Base-by-base conservation (phyloP, 2,113 vertebrate genomes). In the Grammomys dolichurus region DNA sequence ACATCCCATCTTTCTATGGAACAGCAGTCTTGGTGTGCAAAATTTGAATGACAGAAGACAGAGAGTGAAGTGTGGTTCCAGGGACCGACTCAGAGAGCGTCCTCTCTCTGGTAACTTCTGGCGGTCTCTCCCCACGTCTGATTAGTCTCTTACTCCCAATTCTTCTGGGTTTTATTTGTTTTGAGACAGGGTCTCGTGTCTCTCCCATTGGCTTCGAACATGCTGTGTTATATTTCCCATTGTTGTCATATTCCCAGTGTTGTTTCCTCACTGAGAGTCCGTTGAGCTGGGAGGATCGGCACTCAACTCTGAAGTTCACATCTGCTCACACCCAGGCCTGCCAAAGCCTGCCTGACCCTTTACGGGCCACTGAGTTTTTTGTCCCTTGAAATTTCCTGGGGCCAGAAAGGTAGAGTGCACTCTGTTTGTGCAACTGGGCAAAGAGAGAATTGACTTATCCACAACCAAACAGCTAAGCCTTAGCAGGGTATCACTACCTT, bases 201-300 rank as follows among this genome's bases (percentile, higher is more conserved):
- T 17, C 69, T 73, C 69, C 36, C 17, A 36, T 51, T 86, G 82
- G 16, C 60, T 46, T 65, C 0, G 6, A 86, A 31, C 28, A 48
- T n/a, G 26, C 20, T 28, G 4, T 56, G 33, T 54, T 40, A 72
- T 26, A 22, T 58, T 73, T 36, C 89, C 40, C 40, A 40, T 40
- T 40, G 40, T 40, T 56, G 33, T 54, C 28, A 72, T 26, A 22
- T 58, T 73, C 24, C 89, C 16, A 22, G 31, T 58, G 65, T 72
- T 1, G 2, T 22, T 33, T 65, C 90, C 82, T 26, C 0, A 1
- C 58, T 12, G 4, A 36, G 82, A n/a, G 33, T 10, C 36, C 0
- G 1, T 7, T 5, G 48, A 26, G 0, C 33, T 43, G 54, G 9
- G 31, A 14, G 3, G 31, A 9, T 7, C 22, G n/a, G 51, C 20